Conservation (phyloP, 1,140 invertebrate species). For the Dendrolimus punctatus region DNA sequence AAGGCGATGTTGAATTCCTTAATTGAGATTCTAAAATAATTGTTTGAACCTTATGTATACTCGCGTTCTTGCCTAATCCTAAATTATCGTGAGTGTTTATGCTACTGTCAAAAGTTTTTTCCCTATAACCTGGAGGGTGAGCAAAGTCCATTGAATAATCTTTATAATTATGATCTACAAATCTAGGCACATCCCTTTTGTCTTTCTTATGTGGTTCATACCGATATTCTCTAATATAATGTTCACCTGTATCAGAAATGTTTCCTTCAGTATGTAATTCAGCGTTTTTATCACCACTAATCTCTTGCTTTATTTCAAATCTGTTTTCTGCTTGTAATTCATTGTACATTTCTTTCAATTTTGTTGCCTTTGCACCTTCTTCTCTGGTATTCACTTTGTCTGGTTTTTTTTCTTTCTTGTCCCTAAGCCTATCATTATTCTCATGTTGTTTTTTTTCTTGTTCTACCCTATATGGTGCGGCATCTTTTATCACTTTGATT, state of each 20-base stretch:
- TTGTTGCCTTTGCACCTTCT: constrained; percentile 1
- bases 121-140: constrained; percentile 39
- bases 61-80: constrained; percentile 14
- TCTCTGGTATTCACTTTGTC: constrained; percentile 16
- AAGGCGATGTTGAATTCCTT: constrained; percentile 23
- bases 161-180: constrained; percentile 37
- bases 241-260: background rate
- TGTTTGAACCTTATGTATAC: constrained; percentile 45
- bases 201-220: constrained; percentile 24
- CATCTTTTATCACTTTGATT: background rate
- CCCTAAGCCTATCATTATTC: background rate
- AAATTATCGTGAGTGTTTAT: constrained; percentile 8
- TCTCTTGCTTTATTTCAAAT: constrained; percentile 3
- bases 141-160: constrained; percentile 41
- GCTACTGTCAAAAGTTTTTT: constrained; percentile 26
- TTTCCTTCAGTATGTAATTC: too few relatives aligned
- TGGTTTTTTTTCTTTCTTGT: constrained; percentile 4
- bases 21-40: constrained; percentile 40
- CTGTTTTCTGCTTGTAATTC: constrained; percentile 3
- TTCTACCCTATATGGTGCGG: background rate
- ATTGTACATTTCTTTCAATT: constrained; percentile 14
- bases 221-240: constrained; percentile 24
- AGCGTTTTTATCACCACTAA: constrained; percentile 2
- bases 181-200: constrained; percentile 25
- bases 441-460: background rate